Evolutionary conservation across 2,113 vertebrate genomes (phyloP), one percentile per base, ranked within the genome.

Genomic region (Etheostoma cragini): DNA sequence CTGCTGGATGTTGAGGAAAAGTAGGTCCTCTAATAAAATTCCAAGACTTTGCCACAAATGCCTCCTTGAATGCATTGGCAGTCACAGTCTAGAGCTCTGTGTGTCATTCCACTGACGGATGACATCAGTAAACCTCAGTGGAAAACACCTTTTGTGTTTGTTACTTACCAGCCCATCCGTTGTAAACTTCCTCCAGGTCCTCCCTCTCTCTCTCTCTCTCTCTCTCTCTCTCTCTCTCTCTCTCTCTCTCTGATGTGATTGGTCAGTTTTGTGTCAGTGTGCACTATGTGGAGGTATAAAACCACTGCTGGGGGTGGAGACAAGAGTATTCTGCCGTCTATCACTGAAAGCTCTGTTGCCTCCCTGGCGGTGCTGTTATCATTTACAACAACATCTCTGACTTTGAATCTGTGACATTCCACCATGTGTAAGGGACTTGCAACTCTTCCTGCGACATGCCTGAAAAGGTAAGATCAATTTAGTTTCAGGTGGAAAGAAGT

Each of bases 361-460:
- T 73, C 46, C 5, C 22, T 8, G 35, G 11, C 24, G 35, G 35
- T 24, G 15, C 61, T 71, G 57, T 50, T 38, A 3, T 57, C 12
- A 47, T 35, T 72, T 15, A 30, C 38, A 58, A 8, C 53, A 56
- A 13, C 38, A 52, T 13, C 0, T 14, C 54, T 50, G 60, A 80
- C 57, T 82, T 64, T 70, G 80, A 86, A 89, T 81, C 63, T 76
- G 52, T 84, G 69, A 50, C 26, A 3, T 35, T 46, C 1, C 88
- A 95, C 85, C 89, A 99, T 99, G 98, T 99, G 98, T 90, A 97
- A 97, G 90, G 97, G 98, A 92, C 97, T 98, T 0, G 96, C 97
- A 33, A 96, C 96, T 0, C 96, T 98, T 64, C 97, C 97, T 45
- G 96, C 97, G 47, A 97, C 97, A 83, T 99, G 98, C 94, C 89